Percentiles rank a stretch among this genome's conserved stretches.
phyloP scores from a whole-genome alignment of 1,140 invertebrate species.

The Vanessa atalanta region DNA sequence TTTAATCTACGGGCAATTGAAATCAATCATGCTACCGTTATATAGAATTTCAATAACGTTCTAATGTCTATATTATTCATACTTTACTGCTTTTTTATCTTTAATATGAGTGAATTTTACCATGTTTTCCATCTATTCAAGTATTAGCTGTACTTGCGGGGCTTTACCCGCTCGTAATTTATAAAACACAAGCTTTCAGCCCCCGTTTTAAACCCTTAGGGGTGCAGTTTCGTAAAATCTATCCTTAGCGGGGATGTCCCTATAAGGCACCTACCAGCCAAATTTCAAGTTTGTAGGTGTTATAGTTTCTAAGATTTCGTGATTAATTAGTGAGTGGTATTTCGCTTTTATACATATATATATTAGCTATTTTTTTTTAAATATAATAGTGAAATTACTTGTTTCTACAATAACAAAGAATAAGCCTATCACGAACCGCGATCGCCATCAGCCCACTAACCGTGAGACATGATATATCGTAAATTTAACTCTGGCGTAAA shows the following conservation, averaged over 20 bases:
- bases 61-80: neutral
- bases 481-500: slow-evolving; percentile 10
- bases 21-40: slow-evolving; percentile 25
- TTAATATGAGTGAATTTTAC: neutral
- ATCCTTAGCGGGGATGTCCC: too few relatives aligned
- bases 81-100: neutral
- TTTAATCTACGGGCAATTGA: slow-evolving; percentile 14
- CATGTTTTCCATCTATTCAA: too few relatives aligned
- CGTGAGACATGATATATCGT: slow-evolving; percentile 8
- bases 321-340: too few relatives aligned
- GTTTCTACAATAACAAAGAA: neutral
- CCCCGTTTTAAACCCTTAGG: too few relatives aligned
- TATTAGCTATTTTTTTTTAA: neutral
- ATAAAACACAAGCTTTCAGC: too few relatives aligned
- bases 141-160: too few relatives aligned
- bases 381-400: neutral
- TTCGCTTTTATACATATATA: too few relatives aligned
- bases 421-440: neutral
- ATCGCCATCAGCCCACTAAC: neutral
- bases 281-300: too few relatives aligned
- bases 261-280: too few relatives aligned
- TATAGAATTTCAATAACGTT: slow-evolving; percentile 10
- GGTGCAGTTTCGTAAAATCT: neutral
- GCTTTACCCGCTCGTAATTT: too few relatives aligned
- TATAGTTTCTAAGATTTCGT: too few relatives aligned